Conservation (phyloP, 2,888 invertebrate species). For the Spilosoma lubricipeda region DNA sequence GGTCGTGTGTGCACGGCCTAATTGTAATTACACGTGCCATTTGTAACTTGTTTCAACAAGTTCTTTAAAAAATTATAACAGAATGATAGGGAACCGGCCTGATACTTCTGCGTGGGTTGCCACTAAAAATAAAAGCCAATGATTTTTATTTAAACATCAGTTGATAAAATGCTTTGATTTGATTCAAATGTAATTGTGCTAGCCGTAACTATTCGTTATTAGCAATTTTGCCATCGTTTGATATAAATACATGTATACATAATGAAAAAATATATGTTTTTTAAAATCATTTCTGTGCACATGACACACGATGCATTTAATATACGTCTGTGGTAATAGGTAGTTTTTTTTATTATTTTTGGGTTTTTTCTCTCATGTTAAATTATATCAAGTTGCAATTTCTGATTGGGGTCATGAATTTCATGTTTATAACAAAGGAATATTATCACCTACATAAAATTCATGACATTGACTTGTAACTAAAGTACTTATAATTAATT, state of each 20-base stretch:
- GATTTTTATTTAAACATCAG: neutral
- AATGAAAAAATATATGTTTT: neutral
- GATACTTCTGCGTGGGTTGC: conserved; percentile 6
- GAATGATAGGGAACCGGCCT: conserved; percentile 17
- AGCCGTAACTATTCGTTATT: no score
- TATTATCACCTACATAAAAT: neutral
- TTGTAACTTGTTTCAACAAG: conserved; percentile 36
- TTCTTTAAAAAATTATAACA: conserved; percentile 27
- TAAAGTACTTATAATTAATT: neutral
- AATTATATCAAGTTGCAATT: neutral
- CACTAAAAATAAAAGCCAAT: neutral
- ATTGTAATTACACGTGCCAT: conserved; percentile 45
- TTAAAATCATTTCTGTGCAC: neutral
- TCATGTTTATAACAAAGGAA: neutral
- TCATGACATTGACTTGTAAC: neutral
- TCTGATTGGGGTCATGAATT: neutral
- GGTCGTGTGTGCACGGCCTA: conserved; percentile 31
- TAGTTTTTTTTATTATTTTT: neutral
- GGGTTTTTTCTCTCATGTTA: neutral
- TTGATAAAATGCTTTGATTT: neutral
- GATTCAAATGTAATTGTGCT: neutral
- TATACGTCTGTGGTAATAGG: neutral
- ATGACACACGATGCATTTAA: neutral
- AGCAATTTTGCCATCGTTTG: neutral
- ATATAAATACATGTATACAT: neutral